Base-by-base conservation (phyloP, 2,797 vertebrate species). In the Malacoraja senta region DNA sequence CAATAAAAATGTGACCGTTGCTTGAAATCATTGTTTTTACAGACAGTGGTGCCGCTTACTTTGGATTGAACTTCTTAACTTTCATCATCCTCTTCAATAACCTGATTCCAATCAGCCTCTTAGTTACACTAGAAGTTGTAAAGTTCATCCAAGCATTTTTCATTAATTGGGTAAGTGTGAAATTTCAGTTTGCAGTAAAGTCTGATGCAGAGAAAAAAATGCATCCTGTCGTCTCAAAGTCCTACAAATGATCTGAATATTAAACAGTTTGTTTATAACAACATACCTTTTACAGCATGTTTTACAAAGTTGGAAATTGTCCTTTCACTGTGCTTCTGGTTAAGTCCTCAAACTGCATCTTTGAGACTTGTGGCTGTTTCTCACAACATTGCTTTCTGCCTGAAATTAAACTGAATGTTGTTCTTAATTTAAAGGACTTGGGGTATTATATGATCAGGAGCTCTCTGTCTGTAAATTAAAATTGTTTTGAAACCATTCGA, bases 61-160 rank as follows among this genome's bases (percentile, higher is more conserved):
- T 99, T 94, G 99, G 98, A 95, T 96, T 99, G 95, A 99, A 99
- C 97, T 99, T 99, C 96, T 97, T 99, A 96, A 99, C 99, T 93
- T 99, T 99, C 94, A 99, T 99, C 95, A 99, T 99, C 96, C 98
- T 99, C 94, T 99, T 99, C 98, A 99, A 99, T 97, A 99, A 99
- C 95, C 97, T 99, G 95, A 99, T 99, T 95, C 99, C 99, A 93
- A 99, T 99, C 96, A 99, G 99, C 95, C 97, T 99, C 77, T 96
- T 99, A 96, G 99, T 99, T 95, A 99, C 99, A 0, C 96, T 99
- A 95, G 99, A 99, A 96, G 99, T 99, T 77, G 98, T 99, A 95
- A 99, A 99, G 97, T 99, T 99, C 96, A 98, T 97, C 94, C 99
- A 99, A 94, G 99, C 99, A 3, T 99, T 99, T 96, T 99, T 99